phyloP scores from a whole-genome alignment of 2,113 vertebrate species.

The Donacobius atricapilla region DNA sequence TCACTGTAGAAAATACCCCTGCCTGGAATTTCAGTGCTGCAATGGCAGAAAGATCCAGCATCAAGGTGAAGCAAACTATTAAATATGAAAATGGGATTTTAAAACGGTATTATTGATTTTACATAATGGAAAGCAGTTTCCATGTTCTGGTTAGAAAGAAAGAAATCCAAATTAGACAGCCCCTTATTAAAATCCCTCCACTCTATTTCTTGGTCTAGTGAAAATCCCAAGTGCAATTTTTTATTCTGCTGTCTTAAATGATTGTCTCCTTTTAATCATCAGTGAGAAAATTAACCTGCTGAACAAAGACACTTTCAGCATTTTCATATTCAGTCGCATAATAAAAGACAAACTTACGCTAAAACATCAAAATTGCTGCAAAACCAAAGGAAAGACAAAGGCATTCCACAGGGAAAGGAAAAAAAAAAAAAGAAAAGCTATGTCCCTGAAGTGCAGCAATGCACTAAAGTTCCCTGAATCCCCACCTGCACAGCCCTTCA shows the following conservation, averaged over 20 bases:
- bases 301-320: constrained; percentile 42
- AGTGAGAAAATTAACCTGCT: constrained; percentile 15
- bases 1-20: not conserved
- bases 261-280: constrained; percentile 57
- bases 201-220: constrained; percentile 42
- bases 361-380: constrained; percentile 16
- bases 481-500: not conserved
- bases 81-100: not conserved
- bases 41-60: not conserved
- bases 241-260: constrained; percentile 52
- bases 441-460: not conserved
- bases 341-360: constrained; percentile 37
- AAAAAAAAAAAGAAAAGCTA: not conserved
- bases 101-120: not conserved
- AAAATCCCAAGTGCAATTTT: constrained; percentile 14
- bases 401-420: not conserved
- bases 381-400: constrained; percentile 34
- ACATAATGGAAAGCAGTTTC: constrained; percentile 19
- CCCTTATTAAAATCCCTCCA: constrained; percentile 9
- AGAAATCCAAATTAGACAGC: constrained; percentile 19
- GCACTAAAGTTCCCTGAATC: not conserved
- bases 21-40: not conserved
- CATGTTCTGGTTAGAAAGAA: not conserved
- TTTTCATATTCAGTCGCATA: constrained; percentile 22
- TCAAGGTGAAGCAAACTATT: not conserved